These are phyloP conservation scores for Meteorus sp. DNA, from an alignment of 1,140 invertebrate genomes.

Conservation along the genomic window DNA sequence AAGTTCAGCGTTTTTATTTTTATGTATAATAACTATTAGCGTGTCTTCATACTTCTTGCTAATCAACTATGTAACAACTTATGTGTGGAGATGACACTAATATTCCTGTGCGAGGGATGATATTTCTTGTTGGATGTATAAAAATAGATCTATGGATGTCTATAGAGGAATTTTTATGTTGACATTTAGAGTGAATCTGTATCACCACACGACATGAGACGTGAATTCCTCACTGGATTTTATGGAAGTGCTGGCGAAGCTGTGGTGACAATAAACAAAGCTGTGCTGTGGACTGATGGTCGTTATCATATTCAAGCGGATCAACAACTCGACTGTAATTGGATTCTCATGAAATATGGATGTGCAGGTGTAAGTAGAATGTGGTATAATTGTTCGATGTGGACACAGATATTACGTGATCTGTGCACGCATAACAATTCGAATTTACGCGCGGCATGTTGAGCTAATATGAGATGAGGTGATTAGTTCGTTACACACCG, in stretches of 20 bases:
- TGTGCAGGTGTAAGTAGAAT: slow-evolving; percentile 55
- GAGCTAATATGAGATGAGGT: too few relatives aligned
- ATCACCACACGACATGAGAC: slow-evolving; percentile 74
- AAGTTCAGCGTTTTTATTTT: too few relatives aligned
- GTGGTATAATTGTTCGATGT: too few relatives aligned
- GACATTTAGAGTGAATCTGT: slow-evolving; percentile 65
- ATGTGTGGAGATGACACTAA: too few relatives aligned
- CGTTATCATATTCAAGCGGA: slow-evolving; percentile 81
- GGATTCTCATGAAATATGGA: slow-evolving; percentile 77
- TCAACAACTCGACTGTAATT: slow-evolving; percentile 75
- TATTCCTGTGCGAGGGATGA: too few relatives aligned
- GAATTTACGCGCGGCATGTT: too few relatives aligned
- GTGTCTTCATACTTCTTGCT: too few relatives aligned
- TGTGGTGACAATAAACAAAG: slow-evolving; percentile 73
- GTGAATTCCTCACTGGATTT: slow-evolving; percentile 85
- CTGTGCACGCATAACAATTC: too few relatives aligned
- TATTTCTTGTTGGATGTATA: not conserved
- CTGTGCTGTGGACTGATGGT: slow-evolving; percentile 88
- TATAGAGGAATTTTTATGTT: slow-evolving; percentile 7
- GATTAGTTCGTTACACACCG: too few relatives aligned
- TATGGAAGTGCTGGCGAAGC: slow-evolving; percentile 80
- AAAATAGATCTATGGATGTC: not conserved
- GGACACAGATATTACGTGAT: too few relatives aligned
- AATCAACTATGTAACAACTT: too few relatives aligned
- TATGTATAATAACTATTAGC: too few relatives aligned